Base-by-base conservation (phyloP, 2,888 invertebrate species). In the Crepidodera aurea region DNA sequence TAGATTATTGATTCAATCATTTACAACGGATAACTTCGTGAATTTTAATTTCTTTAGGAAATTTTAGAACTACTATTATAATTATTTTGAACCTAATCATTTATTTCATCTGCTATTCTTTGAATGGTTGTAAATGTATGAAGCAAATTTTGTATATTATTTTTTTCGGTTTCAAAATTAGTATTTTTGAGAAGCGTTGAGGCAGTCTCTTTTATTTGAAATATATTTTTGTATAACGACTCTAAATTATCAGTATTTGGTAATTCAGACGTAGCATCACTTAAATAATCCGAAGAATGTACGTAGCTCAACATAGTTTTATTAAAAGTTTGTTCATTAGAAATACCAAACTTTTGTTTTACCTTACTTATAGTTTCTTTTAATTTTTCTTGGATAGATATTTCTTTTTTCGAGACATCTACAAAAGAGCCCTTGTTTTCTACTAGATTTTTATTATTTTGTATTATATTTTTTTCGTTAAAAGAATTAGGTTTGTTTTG, bases 41-140 rank as follows among this genome's bases (percentile, higher is more conserved):
- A n/a, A n/a, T n/a, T n/a, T n/a, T n/a, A n/a, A n/a, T n/a, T n/a
- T n/a, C n/a, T n/a, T n/a, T n/a, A n/a, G n/a, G n/a, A n/a, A n/a
- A n/a, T n/a, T n/a, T n/a, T n/a, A n/a, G n/a, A n/a, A n/a, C n/a
- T n/a, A n/a, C n/a, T n/a, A n/a, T n/a, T n/a, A n/a, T n/a, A n/a
- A n/a, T n/a, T n/a, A n/a, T n/a, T n/a, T n/a, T n/a, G n/a, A n/a
- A n/a, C n/a, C n/a, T n/a, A n/a, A n/a, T n/a, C n/a, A n/a, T n/a
- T n/a, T n/a, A n/a, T n/a, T n/a, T n/a, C n/a, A 27, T 65, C 61
- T 1, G 65, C 60, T 7, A 64, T 62, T 15, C 44, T 58, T 48
- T 68, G 57, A 40, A 68, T 68, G 19, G 65, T 64, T 8, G 62
- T 51, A n/a, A 68, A 64, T 15, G 60, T 62, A n/a, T 32, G 27